These are phyloP conservation scores for Enteromius anoplus DNA, from an alignment of 2,797 vertebrate species.

Conservation along the genomic window DNA sequence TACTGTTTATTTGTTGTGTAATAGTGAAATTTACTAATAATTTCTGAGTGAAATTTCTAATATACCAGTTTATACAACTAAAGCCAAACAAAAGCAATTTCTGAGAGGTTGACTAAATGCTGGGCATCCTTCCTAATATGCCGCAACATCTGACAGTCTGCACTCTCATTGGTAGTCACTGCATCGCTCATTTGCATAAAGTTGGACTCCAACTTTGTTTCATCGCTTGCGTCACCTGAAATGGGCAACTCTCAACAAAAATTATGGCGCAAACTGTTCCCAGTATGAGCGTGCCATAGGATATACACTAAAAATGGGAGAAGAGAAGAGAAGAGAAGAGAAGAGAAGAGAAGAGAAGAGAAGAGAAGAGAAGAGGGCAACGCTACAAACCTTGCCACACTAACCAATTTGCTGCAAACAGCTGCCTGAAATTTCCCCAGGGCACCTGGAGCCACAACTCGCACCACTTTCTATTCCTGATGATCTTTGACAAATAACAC, in stretches of 20 bases:
- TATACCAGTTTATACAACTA: not conserved
- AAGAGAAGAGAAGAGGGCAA: constrained; percentile 24
- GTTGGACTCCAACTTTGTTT: not conserved
- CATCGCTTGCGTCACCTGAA: not conserved
- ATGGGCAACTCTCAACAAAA: not conserved
- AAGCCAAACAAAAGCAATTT: not conserved
- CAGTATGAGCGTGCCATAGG: not conserved
- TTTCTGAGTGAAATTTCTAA: not conserved
- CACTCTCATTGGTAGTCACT: not conserved
- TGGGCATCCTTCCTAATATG: not conserved
- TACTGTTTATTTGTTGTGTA: not conserved
- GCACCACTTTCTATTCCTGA: constrained; percentile 62
- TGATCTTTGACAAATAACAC: constrained; percentile 59
- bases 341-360: constrained; percentile 4
- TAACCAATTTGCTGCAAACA: constrained; percentile 68
- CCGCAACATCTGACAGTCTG: not conserved
- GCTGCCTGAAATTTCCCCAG: constrained; percentile 75
- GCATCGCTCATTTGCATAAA: not conserved
- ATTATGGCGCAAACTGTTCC: not conserved
- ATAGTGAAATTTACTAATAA: not conserved
- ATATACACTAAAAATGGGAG: constrained; percentile 7
- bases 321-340: constrained; percentile 26
- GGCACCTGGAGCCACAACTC: constrained; percentile 59
- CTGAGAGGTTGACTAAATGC: not conserved
- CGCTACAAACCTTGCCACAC: constrained; percentile 36